phyloP scores from a whole-genome alignment of 2,797 vertebrate species.

The Bovichtus diacanthus region DNA sequence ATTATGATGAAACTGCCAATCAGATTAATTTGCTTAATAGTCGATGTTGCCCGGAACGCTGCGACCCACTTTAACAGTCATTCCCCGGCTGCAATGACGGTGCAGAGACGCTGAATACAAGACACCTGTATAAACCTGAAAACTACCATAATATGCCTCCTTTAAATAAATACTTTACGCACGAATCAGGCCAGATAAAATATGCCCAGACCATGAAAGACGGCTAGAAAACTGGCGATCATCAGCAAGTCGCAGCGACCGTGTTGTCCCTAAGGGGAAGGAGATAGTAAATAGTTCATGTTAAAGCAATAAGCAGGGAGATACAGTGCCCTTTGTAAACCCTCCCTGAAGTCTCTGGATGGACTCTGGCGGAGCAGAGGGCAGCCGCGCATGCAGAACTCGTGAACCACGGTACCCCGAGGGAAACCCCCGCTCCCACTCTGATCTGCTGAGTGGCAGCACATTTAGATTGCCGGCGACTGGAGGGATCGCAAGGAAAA shows the following conservation, averaged over 20 bases:
- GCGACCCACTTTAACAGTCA: no score
- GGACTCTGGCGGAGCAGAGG: conserved; percentile 22
- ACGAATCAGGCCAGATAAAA: neutral
- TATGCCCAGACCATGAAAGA: conserved; percentile 17
- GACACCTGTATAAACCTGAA: no score
- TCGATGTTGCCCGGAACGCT: no score
- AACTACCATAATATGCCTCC: no score
- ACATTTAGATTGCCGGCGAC: conserved; percentile 59
- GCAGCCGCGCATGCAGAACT: conserved; percentile 23
- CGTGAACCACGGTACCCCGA: conserved; percentile 43
- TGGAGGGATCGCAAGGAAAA: conserved; percentile 58
- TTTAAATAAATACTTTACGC: neutral
- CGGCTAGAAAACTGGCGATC: conserved; percentile 27
- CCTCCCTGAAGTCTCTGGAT: conserved; percentile 17
- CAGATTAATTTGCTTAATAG: no score
- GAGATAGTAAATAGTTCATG: conserved; percentile 27
- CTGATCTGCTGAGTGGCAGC: conserved; percentile 68
- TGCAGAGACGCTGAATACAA: no score
- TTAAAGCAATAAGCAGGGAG: conserved; percentile 39
- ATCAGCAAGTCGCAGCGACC: conserved; percentile 32
- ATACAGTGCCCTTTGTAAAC: conserved; percentile 32
- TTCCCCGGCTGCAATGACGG: no score
- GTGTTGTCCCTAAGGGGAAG: conserved; percentile 9
- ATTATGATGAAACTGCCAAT: no score
- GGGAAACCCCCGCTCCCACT: conserved; percentile 33